Evolutionary conservation across 2,797 vertebrate genomes (phyloP), one percentile per base, ranked within the genome.

Genomic region (Scomberomorus guttatus): DNA sequence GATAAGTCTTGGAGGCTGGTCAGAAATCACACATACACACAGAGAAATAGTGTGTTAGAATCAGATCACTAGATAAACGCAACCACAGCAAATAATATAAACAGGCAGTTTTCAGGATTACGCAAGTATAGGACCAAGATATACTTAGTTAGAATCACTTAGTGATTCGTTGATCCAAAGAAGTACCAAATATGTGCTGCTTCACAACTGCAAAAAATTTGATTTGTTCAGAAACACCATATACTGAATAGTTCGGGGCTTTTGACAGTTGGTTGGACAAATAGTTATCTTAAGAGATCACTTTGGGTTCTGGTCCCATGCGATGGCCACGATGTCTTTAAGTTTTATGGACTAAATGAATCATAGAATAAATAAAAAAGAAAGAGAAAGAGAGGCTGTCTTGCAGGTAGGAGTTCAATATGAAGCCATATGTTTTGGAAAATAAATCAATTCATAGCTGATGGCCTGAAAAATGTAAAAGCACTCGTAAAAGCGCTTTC

Each of bases 1-100:
- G 94, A 99, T 99, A 90, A 99, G 97, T 87, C 98, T 96, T 32
- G 98, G 98, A 91, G 98, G 98, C 98, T 99, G 89, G 84, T 29
- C 9, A 79, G 39, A 69, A 68, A 51, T 18, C 18, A 79, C 24
- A 71, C 20, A 76, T 7, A 74, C 0, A 67, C 1, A 22, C 15
- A 69, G n/a, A 61, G 6, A 37, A 11, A 39, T 1, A 5, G 1
- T 17, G 8, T 20, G 15, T 71, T 6, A 72, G 64, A 77, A 67
- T 32, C 52, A n/a, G 18, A 52, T 22, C 10, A 50, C 1, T 54
- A 10, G n/a, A 63, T 29, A 18, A 66, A 77, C 8, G 61, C 11
- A 57, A 18, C 9, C 14, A 34, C 4, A 15, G 11, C 4, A 59
- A 46, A 22, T 34, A 15, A 51, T 50, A n/a, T 46, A 39, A 65